Evolutionary conservation across 2,113 vertebrate species (phyloP).

Genomic region (Eclectus roratus): DNA sequence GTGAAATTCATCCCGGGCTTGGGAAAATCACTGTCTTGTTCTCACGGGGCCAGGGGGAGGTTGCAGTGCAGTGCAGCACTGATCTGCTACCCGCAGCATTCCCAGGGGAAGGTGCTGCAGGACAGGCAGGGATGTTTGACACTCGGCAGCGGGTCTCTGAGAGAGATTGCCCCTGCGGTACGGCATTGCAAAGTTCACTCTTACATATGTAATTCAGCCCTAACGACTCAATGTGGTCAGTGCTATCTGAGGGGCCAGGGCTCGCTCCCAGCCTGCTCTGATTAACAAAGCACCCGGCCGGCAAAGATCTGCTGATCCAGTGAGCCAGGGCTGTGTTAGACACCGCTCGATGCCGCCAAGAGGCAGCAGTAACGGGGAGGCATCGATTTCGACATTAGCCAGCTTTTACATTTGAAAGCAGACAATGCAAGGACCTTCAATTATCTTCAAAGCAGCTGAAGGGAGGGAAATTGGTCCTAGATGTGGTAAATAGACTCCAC

Average conservation of each 20-base stretch:
- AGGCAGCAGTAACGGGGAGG: constrained; percentile 65
- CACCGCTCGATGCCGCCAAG: neutral
- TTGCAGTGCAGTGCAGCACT: neutral
- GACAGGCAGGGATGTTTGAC: neutral
- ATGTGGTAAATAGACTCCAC: constrained; percentile 80
- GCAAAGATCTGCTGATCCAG: constrained; percentile 41
- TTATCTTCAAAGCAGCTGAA: constrained; percentile 81
- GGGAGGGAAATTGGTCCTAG: constrained; percentile 81
- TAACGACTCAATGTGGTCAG: constrained; percentile 39
- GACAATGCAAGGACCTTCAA: constrained; percentile 77
- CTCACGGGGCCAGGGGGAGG: rapidly evolving
- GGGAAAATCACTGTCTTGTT: rapidly evolving
- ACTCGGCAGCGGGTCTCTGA: neutral
- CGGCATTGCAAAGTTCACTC: neutral
- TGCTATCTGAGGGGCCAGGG: constrained; percentile 3
- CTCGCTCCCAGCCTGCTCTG: constrained; percentile 38
- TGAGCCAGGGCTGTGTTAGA: neutral
- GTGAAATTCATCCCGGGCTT: rapidly evolving
- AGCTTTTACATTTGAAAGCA: constrained; percentile 75
- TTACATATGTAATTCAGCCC: constrained; percentile 62
- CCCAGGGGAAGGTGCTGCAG: neutral
- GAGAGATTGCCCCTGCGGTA: rapidly evolving
- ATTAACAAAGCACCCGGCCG: constrained; percentile 56
- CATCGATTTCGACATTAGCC: constrained; percentile 78
- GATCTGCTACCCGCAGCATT: rapidly evolving